Evolutionary conservation across 2,113 vertebrate species (phyloP).

Genomic region (Delphinapterus leucas): DNA sequence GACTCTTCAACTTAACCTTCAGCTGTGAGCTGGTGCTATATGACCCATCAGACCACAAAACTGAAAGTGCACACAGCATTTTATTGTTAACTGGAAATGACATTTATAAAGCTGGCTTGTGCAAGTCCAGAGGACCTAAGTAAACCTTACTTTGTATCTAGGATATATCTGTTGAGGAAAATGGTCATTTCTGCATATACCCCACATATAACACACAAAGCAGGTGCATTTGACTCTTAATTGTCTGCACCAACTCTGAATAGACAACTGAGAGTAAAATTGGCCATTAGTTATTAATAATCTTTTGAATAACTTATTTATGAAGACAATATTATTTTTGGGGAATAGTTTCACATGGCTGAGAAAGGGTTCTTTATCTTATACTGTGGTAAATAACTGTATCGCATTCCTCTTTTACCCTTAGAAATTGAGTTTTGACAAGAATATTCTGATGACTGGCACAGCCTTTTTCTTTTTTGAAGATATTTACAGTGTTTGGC

Average conservation of each 20-base stretch:
- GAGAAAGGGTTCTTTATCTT: slow-evolving; percentile 44
- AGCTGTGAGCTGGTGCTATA: not conserved
- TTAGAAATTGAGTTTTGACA: not conserved
- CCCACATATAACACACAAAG: not conserved
- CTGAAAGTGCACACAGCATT: not conserved
- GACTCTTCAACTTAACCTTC: not conserved
- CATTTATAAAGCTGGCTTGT: not conserved
- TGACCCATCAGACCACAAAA: not conserved
- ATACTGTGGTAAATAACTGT: slow-evolving; percentile 45
- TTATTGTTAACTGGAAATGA: not conserved
- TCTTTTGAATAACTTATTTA: slow-evolving; percentile 34
- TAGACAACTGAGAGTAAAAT: slow-evolving; percentile 24
- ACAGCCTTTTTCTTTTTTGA: not conserved
- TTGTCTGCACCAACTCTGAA: slow-evolving; percentile 55
- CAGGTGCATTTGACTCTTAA: not conserved
- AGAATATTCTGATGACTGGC: not conserved
- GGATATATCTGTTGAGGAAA: not conserved
- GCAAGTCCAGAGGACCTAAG: not conserved
- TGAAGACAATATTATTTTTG: slow-evolving; percentile 56
- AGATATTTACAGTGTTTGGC: not conserved
- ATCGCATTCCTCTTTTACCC: slow-evolving; percentile 17
- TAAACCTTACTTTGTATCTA: not conserved
- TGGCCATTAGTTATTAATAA: slow-evolving; percentile 44
- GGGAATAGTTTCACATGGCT: slow-evolving; percentile 41
- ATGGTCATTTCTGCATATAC: not conserved